Percentiles rank a stretch among this genome's conserved stretches.
Evolutionary conservation across 2,113 vertebrate species (phyloP).

Genomic region (Engraulis encrasicolus): DNA sequence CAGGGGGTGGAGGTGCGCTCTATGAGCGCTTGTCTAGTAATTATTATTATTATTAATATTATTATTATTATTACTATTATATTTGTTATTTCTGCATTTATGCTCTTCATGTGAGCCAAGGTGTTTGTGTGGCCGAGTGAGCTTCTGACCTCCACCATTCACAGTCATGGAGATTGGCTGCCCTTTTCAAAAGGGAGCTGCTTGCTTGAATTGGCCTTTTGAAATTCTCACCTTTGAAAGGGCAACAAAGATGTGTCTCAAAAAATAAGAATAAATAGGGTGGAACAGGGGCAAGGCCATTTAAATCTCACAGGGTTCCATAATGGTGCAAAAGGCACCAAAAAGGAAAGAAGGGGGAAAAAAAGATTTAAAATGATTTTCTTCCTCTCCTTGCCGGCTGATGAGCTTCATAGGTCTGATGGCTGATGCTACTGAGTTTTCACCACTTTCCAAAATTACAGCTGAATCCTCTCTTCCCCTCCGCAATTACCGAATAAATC

Average conservation of each 20-base stretch:
- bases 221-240: constrained; percentile 44
- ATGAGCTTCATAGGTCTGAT: not conserved
- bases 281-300: constrained; percentile 3
- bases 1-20: no score
- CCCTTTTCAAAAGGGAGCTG: constrained; percentile 45
- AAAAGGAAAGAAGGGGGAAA: not conserved
- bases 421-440: not conserved
- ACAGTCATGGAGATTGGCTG: constrained; percentile 27
- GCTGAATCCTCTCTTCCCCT: not conserved
- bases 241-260: constrained; percentile 36
- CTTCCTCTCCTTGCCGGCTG: not conserved
- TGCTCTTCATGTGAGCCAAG: not conserved
- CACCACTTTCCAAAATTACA: not conserved
- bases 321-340: not conserved
- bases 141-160: constrained; percentile 16
- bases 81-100: not conserved
- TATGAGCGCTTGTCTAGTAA: no score
- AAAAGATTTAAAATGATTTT: not conserved
- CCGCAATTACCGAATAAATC: not conserved
- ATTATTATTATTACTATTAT: not conserved
- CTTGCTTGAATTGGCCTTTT: constrained; percentile 46
- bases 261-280: constrained; percentile 25
- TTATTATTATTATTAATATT: not conserved
- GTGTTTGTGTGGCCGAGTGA: not conserved
- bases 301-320: not conserved